phyloP scores from a whole-genome alignment of 2,113 vertebrate genomes.

The Centropristis striata region DNA sequence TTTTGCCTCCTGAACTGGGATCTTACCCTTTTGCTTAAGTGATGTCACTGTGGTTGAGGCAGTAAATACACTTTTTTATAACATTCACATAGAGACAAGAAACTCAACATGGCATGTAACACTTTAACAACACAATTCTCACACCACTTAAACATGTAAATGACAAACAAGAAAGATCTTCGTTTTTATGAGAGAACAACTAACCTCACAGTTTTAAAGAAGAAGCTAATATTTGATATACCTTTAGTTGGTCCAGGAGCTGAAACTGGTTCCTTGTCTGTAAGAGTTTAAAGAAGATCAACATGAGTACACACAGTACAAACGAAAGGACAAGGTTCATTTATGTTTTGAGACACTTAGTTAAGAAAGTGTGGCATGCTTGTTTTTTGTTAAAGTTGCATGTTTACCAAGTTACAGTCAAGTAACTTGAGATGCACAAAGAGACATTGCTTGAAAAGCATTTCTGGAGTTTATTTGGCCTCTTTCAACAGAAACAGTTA shows the following conservation, averaged over 20 bases:
- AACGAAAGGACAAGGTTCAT: constrained; percentile 5
- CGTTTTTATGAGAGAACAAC: not conserved
- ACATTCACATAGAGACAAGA: constrained; percentile 75
- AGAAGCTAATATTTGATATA: constrained; percentile 80
- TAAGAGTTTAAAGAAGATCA: constrained; percentile 69
- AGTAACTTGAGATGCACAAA: constrained; percentile 6
- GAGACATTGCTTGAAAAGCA: not conserved
- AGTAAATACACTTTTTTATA: constrained; percentile 71
- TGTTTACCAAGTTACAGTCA: not conserved
- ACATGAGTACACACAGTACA: constrained; percentile 32
- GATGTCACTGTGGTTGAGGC: constrained; percentile 68
- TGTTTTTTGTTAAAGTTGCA: not conserved
- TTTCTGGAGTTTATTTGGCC: not conserved
- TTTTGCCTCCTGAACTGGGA: constrained; percentile 78
- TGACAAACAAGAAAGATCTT: not conserved
- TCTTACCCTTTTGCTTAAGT: constrained; percentile 85
- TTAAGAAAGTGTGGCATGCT: constrained; percentile 13
- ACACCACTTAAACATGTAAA: constrained; percentile 20
- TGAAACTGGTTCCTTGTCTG: constrained; percentile 87
- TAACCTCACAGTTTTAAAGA: not conserved
- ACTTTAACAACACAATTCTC: constrained; percentile 36
- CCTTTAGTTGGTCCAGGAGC: constrained; percentile 93
- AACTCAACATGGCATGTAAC: constrained; percentile 59
- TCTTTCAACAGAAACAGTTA: not conserved
- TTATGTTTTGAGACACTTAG: not conserved